These are phyloP conservation scores for Scaptomyza flava DNA, from an alignment of 2,888 invertebrate genomes.

Conservation along the genomic window DNA sequence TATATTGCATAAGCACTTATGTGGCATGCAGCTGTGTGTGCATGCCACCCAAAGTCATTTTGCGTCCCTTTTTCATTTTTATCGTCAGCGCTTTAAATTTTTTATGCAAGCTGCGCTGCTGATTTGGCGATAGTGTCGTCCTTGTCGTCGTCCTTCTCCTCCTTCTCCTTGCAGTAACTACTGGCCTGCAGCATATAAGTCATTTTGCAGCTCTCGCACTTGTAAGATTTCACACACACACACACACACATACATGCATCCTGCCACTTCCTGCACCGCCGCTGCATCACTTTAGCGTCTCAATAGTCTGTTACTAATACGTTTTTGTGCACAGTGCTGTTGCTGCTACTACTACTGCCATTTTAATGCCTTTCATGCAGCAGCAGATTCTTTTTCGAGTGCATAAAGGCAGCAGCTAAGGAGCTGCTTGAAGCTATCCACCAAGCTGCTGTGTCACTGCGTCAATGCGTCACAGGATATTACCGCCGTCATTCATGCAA, in stretches of 20 bases:
- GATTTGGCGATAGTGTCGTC: conserved; percentile 78
- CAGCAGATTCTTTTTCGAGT: conserved; percentile 71
- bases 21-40: conserved; percentile 33
- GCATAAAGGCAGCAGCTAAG: conserved; percentile 66
- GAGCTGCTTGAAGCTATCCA: conserved; percentile 47
- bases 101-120: conserved; percentile 74
- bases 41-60: conserved; percentile 66
- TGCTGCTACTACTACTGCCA: conserved; percentile 39
- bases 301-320: conserved; percentile 79
- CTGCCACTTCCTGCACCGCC: conserved; percentile 21
- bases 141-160: conserved; percentile 13
- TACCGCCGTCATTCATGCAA: conserved; percentile 78
- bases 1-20: conserved; percentile 73
- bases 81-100: conserved; percentile 70
- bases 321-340: conserved; percentile 61
- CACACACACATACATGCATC: conserved; percentile 55
- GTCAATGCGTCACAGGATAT: conserved; percentile 78
- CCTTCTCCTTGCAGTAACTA: conserved; percentile 11
- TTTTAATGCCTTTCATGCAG: conserved; percentile 74
- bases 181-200: conserved; percentile 73
- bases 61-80: conserved; percentile 54
- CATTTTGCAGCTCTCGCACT: conserved; percentile 71
- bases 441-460: conserved; percentile 63
- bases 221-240: conserved; percentile 75
- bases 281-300: conserved; percentile 69